Evolutionary conservation across 2,797 vertebrate genomes (phyloP).

Genomic region (Lepus oiostolus): DNA sequence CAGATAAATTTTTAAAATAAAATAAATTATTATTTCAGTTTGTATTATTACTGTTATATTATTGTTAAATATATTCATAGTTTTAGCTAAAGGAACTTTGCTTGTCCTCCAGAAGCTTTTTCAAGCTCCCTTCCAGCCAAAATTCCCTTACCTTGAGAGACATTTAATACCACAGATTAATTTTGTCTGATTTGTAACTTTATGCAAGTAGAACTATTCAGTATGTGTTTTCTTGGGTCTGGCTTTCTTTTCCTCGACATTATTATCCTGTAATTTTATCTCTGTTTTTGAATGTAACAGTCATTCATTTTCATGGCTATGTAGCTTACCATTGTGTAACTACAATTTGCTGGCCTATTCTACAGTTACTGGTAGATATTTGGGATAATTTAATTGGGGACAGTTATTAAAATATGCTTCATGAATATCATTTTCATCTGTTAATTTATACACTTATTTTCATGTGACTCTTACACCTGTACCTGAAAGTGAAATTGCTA

Average conservation of each 20-base stretch:
- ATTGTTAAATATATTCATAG: constrained; percentile 11
- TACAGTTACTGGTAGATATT: not conserved
- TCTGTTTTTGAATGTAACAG: not conserved
- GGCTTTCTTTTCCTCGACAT: not conserved
- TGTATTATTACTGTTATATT: not conserved
- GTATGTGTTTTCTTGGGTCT: not conserved
- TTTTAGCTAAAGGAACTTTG: not conserved
- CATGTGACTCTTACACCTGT: not conserved
- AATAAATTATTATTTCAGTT: not conserved
- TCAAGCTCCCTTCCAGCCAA: not conserved
- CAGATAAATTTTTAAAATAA: too few relatives aligned
- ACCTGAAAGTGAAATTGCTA: not conserved
- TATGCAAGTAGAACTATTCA: not conserved
- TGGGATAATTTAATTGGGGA: not conserved
- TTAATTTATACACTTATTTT: not conserved
- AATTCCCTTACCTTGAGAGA: not conserved
- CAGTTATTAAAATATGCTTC: not conserved
- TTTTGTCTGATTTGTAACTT: constrained; percentile 38
- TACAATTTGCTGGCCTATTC: not conserved
- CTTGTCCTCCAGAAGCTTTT: not conserved
- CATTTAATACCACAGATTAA: not conserved
- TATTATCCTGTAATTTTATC: not conserved
- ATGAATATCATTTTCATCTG: not conserved
- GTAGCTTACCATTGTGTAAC: not conserved
- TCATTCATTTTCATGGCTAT: not conserved